phyloP scores from a whole-genome alignment of 2,113 vertebrate genomes.

The Hippolais icterina region DNA sequence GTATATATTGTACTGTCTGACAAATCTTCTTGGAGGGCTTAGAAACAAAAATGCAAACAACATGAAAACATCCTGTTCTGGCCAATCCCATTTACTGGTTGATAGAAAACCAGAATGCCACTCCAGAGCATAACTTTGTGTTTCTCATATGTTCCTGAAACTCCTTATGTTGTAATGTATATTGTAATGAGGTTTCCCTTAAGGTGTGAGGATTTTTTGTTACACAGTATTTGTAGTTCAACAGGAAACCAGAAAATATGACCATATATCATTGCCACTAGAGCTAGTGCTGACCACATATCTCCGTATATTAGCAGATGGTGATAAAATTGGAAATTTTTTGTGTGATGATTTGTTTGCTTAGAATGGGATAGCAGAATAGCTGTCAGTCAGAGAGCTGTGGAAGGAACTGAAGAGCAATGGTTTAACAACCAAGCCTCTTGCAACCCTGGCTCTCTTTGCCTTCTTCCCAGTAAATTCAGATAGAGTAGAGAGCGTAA shows the following conservation, averaged over 20 bases:
- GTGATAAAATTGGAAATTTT: neutral
- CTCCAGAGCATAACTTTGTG: neutral
- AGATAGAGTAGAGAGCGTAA: neutral
- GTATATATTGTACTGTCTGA: neutral
- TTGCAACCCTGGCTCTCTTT: neutral
- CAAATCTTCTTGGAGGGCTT: neutral
- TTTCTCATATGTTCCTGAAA: neutral
- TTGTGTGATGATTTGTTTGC: fast-evolving
- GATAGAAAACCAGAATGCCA: neutral
- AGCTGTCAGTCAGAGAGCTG: neutral
- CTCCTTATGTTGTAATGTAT: neutral
- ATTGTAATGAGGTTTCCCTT: neutral
- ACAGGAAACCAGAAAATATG: neutral
- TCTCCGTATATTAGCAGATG: neutral
- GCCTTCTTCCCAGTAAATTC: neutral
- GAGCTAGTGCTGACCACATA: neutral
- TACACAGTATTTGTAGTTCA: neutral
- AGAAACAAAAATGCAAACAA: neutral
- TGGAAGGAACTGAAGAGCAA: neutral
- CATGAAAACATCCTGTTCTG: neutral
- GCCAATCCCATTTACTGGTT: neutral
- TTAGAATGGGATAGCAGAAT: neutral
- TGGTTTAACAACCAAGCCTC: neutral
- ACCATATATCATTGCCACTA: neutral
- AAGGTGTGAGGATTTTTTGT: neutral